These are phyloP conservation scores for Morelia viridis DNA, from an alignment of 2,797 vertebrate genomes.

Conservation along the genomic window DNA sequence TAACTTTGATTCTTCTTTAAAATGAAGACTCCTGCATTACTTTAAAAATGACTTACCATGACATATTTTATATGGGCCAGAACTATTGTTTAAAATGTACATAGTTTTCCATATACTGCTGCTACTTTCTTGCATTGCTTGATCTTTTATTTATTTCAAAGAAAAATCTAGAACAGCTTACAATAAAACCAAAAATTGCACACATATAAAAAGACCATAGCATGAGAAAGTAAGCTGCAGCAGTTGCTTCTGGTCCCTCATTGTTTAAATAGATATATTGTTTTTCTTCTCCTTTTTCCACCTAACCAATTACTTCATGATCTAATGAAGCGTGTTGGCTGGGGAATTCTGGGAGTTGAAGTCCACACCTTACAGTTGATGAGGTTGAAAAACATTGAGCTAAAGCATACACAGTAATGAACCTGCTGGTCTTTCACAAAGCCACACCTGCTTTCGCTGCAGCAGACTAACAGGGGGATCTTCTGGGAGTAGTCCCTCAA, in stretches of 20 bases:
- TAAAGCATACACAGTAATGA: not conserved
- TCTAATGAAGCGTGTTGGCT: not conserved
- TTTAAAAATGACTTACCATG: not conserved
- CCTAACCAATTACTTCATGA: not conserved
- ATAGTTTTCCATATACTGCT: too few species aligned
- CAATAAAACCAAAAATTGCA: not conserved
- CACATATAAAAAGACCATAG: not conserved
- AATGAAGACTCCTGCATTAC: not conserved
- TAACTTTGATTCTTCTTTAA: not conserved
- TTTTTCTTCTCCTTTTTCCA: not conserved
- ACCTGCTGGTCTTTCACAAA: not conserved
- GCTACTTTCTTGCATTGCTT: too few species aligned
- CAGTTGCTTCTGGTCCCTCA: not conserved
- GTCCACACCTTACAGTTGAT: too few species aligned
- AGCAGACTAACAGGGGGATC: not conserved
- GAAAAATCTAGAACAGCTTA: not conserved
- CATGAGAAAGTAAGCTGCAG: not conserved
- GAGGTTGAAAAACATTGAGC: not conserved
- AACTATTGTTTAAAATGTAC: too few species aligned
- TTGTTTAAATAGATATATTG: not conserved
- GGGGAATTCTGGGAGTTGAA: too few species aligned
- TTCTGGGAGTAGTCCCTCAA: not conserved
- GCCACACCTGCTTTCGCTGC: not conserved
- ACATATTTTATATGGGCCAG: not conserved
- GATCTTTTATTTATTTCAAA: too few species aligned